These are phyloP conservation scores for Zingel zingel DNA, from an alignment of 2,113 vertebrate species.

Conservation along the genomic window DNA sequence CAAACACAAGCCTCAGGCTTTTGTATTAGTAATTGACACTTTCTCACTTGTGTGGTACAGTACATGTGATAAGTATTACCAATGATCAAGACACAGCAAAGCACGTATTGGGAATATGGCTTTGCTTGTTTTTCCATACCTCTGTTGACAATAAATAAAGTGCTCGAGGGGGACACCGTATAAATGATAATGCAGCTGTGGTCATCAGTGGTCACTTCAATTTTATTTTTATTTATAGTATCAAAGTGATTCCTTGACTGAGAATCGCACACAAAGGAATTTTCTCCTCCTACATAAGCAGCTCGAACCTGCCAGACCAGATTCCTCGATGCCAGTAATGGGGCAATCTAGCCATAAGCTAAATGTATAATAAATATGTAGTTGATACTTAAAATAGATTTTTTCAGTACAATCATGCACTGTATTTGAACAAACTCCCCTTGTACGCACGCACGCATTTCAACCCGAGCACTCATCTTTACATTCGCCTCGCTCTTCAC, in stretches of 20 bases:
- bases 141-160: slow-evolving; percentile 17
- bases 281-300: slow-evolving; percentile 14
- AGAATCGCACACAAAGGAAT: slow-evolving; percentile 25
- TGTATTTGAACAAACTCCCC: not conserved
- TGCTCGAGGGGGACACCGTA: not conserved
- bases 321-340: slow-evolving; percentile 60
- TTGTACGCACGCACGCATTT: not conserved
- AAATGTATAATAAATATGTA: slow-evolving; percentile 65
- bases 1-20: slow-evolving; percentile 8
- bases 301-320: slow-evolving; percentile 31
- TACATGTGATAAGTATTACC: not conserved
- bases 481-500: slow-evolving; percentile 18
- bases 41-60: slow-evolving; percentile 1
- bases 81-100: slow-evolving; percentile 1
- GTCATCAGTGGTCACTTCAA: not conserved
- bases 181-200: slow-evolving; percentile 6
- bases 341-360: slow-evolving; percentile 68
- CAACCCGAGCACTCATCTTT: slow-evolving; percentile 42
- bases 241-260: slow-evolving; percentile 35
- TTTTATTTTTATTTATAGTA: too few species aligned
- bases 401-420: slow-evolving; percentile 23
- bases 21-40: slow-evolving; percentile 23
- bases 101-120: not conserved
- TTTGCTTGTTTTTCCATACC: not conserved
- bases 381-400: slow-evolving; percentile 60